Percentiles rank a stretch among this genome's conserved stretches.
These are phyloP conservation scores for Oscheius sp. DNA, from an alignment of 2,888 invertebrate species.

Conservation along the genomic window DNA sequence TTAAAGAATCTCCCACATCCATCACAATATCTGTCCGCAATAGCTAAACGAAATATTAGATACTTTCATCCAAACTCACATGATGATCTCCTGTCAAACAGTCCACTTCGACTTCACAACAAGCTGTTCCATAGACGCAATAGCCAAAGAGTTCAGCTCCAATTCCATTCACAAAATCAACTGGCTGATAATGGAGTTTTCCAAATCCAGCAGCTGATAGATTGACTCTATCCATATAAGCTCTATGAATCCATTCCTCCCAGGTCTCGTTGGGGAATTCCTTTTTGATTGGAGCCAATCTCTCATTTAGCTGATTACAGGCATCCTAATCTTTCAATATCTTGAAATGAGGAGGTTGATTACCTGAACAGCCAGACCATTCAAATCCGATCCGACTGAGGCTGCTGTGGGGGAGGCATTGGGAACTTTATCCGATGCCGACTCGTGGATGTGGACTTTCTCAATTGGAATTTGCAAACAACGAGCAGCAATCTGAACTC, in stretches of 20 bases:
- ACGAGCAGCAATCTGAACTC: conserved; percentile 58
- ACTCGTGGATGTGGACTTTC: conserved; percentile 77
- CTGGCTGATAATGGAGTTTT: conserved; percentile 63
- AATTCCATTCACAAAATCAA: conserved; percentile 72
- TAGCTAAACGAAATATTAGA: conserved; percentile 74
- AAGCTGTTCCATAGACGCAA: conserved; percentile 85
- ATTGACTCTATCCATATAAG: conserved; percentile 82
- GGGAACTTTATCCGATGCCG: conserved; percentile 87
- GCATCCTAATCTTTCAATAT: conserved; percentile 77
- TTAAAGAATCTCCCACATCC: conserved; percentile 93
- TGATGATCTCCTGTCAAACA: conserved; percentile 92
- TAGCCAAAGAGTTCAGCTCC: conserved; percentile 83
- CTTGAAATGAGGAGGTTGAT: not conserved
- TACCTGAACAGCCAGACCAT: conserved; percentile 83
- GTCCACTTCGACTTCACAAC: conserved; percentile 89
- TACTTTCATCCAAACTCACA: conserved; percentile 69
- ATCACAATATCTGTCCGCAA: conserved; percentile 90
- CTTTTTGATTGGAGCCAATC: conserved; percentile 81
- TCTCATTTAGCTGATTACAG: conserved; percentile 80
- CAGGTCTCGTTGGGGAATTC: conserved; percentile 82
- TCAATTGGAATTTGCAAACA: conserved; percentile 61
- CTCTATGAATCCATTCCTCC: conserved; percentile 84
- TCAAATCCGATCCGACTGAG: conserved; percentile 86
- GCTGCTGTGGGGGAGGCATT: conserved; percentile 90
- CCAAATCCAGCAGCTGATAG: conserved; percentile 86